These are phyloP conservation scores for Ectropis grisescens DNA, from an alignment of 1,140 invertebrate species.

Conservation along the genomic window DNA sequence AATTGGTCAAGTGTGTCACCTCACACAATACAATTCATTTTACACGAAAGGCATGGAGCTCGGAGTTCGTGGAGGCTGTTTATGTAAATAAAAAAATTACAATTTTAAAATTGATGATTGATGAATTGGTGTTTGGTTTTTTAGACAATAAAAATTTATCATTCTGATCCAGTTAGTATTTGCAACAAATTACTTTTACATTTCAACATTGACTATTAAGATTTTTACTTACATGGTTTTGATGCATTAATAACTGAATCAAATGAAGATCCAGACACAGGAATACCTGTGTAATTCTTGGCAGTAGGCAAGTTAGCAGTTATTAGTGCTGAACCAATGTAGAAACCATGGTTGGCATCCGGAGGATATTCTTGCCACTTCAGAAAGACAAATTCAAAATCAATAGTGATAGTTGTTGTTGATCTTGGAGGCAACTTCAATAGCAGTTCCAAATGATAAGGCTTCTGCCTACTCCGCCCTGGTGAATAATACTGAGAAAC, in stretches of 20 bases:
- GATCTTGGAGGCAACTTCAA: slow-evolving; percentile 85
- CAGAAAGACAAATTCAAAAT: slow-evolving; percentile 95
- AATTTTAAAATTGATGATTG: too few relatives aligned
- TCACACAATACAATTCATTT: too few relatives aligned
- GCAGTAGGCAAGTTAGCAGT: slow-evolving; percentile 82
- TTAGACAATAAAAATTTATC: too few relatives aligned
- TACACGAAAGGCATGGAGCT: too few relatives aligned
- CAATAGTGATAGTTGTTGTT: slow-evolving; percentile 85
- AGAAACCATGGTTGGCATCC: slow-evolving; percentile 99
- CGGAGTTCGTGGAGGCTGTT: too few relatives aligned
- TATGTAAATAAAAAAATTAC: too few relatives aligned
- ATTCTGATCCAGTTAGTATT: too few relatives aligned
- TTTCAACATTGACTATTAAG: slow-evolving; percentile 2
- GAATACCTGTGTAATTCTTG: slow-evolving; percentile 83
- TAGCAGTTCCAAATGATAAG: slow-evolving; percentile 92
- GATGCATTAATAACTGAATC: slow-evolving; percentile 74
- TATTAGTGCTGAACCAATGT: slow-evolving; percentile 89
- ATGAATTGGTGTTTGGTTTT: too few relatives aligned
- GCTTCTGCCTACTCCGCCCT: slow-evolving; percentile 84
- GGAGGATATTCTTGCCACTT: slow-evolving; percentile 99
- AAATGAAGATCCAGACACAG: slow-evolving; percentile 79
- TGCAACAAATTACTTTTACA: too few relatives aligned
- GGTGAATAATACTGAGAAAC: slow-evolving; percentile 80
- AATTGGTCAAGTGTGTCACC: too few relatives aligned
- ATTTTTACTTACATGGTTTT: slow-evolving; percentile 52